Evolutionary conservation across 2,888 invertebrate genomes (phyloP).

Genomic region (Clitarchus hookeri): DNA sequence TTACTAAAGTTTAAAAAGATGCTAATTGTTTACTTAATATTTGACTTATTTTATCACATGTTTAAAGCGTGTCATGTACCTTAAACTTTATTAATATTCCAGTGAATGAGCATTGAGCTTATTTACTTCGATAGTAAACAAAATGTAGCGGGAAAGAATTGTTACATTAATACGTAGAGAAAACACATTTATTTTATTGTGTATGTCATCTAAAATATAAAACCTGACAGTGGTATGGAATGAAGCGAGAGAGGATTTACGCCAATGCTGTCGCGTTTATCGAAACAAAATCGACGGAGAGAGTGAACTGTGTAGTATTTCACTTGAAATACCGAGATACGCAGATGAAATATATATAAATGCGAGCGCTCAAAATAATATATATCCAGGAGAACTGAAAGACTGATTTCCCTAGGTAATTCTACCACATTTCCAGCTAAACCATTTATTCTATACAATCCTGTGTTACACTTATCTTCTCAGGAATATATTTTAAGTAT

Average conservation of each 20-base stretch:
- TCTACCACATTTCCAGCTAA: constrained; percentile 10
- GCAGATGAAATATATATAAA: constrained; percentile 11
- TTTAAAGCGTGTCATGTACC: too few species aligned
- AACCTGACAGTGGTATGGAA: neutral
- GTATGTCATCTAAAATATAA: neutral
- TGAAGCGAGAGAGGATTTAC: neutral
- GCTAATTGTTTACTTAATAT: too few species aligned
- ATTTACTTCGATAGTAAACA: neutral
- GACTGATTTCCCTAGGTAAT: neutral
- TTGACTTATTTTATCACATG: too few species aligned
- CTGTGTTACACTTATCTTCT: constrained; percentile 12
- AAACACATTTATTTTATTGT: neutral
- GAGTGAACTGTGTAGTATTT: constrained; percentile 8
- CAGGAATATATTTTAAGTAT: neutral
- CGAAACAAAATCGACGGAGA: constrained; percentile 9
- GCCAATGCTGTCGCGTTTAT: neutral
- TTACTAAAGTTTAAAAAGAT: too few species aligned
- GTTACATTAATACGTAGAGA: neutral
- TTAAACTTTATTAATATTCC: too few species aligned
- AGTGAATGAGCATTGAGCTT: too few species aligned
- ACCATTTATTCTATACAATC: constrained; percentile 22
- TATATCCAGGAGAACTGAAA: neutral
- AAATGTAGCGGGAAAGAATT: neutral
- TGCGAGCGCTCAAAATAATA: neutral
- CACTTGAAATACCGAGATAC: neutral